Evolutionary conservation across 2,888 invertebrate genomes (phyloP), one percentile per base, ranked within the genome.

Genomic region (Meghimatium bilineatum): DNA sequence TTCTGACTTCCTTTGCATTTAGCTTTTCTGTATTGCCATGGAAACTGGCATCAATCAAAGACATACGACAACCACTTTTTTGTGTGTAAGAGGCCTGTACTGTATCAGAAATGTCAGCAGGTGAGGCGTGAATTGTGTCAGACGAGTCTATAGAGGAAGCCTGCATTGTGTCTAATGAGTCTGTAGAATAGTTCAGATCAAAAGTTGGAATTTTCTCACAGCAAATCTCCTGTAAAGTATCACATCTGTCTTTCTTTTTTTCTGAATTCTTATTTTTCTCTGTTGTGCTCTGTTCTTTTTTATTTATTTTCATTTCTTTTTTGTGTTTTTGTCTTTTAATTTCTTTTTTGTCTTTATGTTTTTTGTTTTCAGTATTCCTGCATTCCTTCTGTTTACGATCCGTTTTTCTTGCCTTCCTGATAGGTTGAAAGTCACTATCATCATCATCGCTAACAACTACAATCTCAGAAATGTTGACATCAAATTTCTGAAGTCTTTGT

Each of bases 371-470:
- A 6, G 34, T 56, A 60, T 56, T 76, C 20, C 36, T 63, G 44
- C 23, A 17, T 63, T 63, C 29, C 29, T 63, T 29, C 14, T 72
- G 14, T n/a, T 72, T 72, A 20, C 38, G 66, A 29, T 78, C 29
- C 29, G 38, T 36, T 76, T 36, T 69, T 32, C 34, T 75, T 44
- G 26, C 49, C 32, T 69, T 81, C 60, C 38, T 81, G 32, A 1
- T 32, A 23, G 56, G 44, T 71, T 60, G 52, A 49, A 84, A 84
- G 5, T 56, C 56, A 38, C 76, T 83, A 14, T 86, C 85, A 49
- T 84, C 85, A 72, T 82, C 85, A 72, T 82, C 85, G 74, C 85
- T 85, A 67, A 84, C 67, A n/a, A 82, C 44, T 44, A 85, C 20
- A 29, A 85, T 49, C 23, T 80, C 72, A 67, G 72, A 72, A 23